Evolutionary conservation across 2,797 vertebrate species (phyloP).

Genomic region (Chromobotia macracanthus): DNA sequence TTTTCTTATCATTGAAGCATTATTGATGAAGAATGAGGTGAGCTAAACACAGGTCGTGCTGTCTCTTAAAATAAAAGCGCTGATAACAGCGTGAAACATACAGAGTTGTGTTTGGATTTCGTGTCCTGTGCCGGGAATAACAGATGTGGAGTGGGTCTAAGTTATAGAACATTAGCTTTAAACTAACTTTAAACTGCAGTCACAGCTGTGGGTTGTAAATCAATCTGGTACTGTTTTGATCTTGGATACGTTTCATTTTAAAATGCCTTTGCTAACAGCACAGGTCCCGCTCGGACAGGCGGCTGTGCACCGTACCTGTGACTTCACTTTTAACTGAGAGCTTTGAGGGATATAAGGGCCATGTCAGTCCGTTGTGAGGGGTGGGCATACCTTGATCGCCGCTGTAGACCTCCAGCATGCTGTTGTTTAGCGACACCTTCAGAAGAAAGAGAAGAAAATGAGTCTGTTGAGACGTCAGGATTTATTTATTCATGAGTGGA

Average conservation of each 20-base stretch:
- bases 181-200: too few species aligned
- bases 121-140: constrained; percentile 4
- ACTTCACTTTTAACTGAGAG: constrained; percentile 91
- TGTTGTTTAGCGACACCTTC: constrained; percentile 82
- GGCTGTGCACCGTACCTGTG: constrained; percentile 77
- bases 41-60: constrained; percentile 41
- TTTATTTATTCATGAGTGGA: too few species aligned
- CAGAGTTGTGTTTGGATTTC: constrained; percentile 52
- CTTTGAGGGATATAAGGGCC: constrained; percentile 84
- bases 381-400: constrained; percentile 87
- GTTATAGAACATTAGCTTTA: too few species aligned
- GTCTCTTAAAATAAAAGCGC: constrained; percentile 49
- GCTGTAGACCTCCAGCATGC: constrained; percentile 92
- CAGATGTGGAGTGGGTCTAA: constrained; percentile 3
- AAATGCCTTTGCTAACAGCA: constrained; percentile 30
- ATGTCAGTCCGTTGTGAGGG: constrained; percentile 85
- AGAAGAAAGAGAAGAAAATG: constrained; percentile 35
- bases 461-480: too few species aligned
- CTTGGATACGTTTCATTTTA: constrained; percentile 9
- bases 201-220: too few species aligned
- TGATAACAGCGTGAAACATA: constrained; percentile 42
- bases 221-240: neutral
- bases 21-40: constrained; percentile 50
- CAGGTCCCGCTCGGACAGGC: constrained; percentile 26
- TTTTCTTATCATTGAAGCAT: constrained; percentile 44